Percentiles rank a stretch among this genome's conserved stretches.
phyloP scores from a whole-genome alignment of 2,888 invertebrate species.

The Strigamia transsilvanica region DNA sequence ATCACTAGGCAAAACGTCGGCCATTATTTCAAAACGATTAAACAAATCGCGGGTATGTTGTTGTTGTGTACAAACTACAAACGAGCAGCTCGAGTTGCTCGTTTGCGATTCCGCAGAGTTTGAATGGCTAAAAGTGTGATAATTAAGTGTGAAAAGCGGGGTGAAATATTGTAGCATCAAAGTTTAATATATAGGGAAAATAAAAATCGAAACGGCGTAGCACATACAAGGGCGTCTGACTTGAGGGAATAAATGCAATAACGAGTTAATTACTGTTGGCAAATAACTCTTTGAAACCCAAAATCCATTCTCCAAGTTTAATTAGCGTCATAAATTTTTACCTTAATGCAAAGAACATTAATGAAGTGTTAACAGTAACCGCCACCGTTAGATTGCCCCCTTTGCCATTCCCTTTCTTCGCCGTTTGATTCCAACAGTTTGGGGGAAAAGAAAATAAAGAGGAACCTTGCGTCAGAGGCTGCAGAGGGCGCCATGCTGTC shows the following conservation, averaged over 20 bases:
- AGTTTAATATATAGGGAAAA: not conserved
- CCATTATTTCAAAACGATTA: no score
- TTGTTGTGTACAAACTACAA: no score
- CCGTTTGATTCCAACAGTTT: not conserved
- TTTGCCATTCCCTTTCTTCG: not conserved
- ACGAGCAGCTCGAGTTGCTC: no score
- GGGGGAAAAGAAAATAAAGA: constrained; percentile 10
- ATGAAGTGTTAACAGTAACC: constrained; percentile 25
- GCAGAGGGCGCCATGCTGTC: constrained; percentile 24
- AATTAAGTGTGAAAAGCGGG: no score
- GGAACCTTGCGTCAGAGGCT: constrained; percentile 23
- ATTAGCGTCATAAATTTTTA: constrained; percentile 25
- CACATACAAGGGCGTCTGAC: not conserved
- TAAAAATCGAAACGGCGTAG: not conserved
- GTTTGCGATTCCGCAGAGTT: no score
- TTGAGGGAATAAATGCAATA: not conserved
- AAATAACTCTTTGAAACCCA: constrained; percentile 26
- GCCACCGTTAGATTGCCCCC: not conserved
- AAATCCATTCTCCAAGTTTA: constrained; percentile 18
- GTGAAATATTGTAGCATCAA: constrained; percentile 11
- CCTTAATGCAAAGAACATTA: constrained; percentile 29
- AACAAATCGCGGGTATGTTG: no score
- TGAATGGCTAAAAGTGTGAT: no score
- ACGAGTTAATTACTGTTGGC: constrained; percentile 7
- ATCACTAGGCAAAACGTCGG: no score